Evolutionary conservation across 2,888 invertebrate genomes (phyloP).

Genomic region (Gerris lacustris): DNA sequence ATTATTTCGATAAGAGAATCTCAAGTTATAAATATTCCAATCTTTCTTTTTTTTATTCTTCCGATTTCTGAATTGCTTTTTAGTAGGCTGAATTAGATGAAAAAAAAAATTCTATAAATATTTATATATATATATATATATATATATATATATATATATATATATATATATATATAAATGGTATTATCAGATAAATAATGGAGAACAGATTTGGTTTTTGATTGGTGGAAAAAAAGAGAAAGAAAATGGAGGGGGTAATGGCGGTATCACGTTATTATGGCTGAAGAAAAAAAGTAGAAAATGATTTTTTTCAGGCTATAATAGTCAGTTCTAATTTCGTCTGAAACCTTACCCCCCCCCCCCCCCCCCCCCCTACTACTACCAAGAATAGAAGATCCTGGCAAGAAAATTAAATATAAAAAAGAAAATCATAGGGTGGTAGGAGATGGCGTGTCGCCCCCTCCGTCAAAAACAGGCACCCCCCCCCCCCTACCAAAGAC

Average conservation of each 20-base stretch:
- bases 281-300: neutral
- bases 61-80: neutral
- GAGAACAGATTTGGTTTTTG: neutral
- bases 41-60: neutral
- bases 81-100: slow-evolving; percentile 1
- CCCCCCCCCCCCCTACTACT: too few species aligned
- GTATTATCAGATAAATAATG: neutral
- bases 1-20: neutral
- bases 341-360: neutral
- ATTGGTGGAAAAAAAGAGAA: too few species aligned
- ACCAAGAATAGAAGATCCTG: neutral
- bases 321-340: neutral
- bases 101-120: neutral
- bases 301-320: neutral
- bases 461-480: slow-evolving; percentile 1
- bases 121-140: neutral
- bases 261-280: neutral
- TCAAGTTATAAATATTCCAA: neutral
- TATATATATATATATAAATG: neutral
- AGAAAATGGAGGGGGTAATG: neutral
- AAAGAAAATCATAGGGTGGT: neutral
- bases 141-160: neutral
- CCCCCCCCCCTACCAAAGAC: neutral
- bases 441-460: neutral
- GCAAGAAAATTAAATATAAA: slow-evolving; percentile 5